Conservation (phyloP, 2,888 invertebrate species). For the Schrankia costaestrigalis region DNA sequence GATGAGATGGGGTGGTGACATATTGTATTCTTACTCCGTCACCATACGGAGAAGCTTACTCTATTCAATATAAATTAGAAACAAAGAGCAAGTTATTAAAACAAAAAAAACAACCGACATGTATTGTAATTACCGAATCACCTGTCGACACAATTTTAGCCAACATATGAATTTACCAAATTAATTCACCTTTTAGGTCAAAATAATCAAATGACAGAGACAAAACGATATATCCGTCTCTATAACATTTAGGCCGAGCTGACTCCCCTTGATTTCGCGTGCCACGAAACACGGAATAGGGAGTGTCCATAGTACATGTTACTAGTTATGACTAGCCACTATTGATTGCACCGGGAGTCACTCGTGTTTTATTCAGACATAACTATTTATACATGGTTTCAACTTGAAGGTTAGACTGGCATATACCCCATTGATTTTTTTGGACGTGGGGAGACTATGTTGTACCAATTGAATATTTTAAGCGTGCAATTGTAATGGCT, state of each 20-base stretch:
- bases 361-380: constrained; percentile 24
- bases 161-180: constrained; percentile 14
- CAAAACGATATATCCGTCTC: constrained; percentile 21
- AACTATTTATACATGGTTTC: constrained; percentile 24
- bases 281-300: constrained; percentile 29
- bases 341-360: constrained; percentile 27
- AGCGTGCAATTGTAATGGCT: too few relatives aligned
- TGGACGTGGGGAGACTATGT: background rate
- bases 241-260: constrained; percentile 24
- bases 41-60: too few relatives aligned
- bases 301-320: constrained; percentile 26
- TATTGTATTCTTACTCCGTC: too few relatives aligned
- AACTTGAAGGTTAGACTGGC: constrained; percentile 16
- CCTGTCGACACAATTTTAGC: constrained; percentile 6
- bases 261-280: constrained; percentile 38
- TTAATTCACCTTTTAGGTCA: constrained; percentile 33
- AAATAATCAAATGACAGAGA: constrained; percentile 18
- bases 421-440: constrained; percentile 18
- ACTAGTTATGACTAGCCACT: too few relatives aligned
- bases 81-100: too few relatives aligned
- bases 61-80: too few relatives aligned
- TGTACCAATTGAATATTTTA: too few relatives aligned
- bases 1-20: too few relatives aligned
- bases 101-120: too few relatives aligned
- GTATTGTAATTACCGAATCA: too few relatives aligned